Evolutionary conservation across 2,797 vertebrate species (phyloP).

Genomic region (Sternotherus odoratus): DNA sequence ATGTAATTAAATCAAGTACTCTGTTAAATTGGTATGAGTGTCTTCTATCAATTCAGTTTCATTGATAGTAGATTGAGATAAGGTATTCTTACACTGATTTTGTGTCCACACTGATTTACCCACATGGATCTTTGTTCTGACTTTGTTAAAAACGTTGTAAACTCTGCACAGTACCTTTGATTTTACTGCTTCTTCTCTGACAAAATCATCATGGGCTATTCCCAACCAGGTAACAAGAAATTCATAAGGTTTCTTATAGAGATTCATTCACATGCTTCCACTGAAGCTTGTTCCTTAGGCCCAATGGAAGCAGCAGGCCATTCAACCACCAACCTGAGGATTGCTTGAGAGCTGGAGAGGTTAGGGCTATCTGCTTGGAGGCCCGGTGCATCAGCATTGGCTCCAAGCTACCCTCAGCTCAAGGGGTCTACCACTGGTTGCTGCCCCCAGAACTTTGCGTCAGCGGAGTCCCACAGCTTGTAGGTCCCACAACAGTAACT

Average conservation of each 20-base stretch:
- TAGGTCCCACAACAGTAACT: background rate
- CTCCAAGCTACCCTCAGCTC: background rate
- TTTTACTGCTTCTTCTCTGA: conserved; percentile 7
- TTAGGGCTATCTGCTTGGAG: background rate
- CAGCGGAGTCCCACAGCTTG: background rate
- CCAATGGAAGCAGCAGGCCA: background rate
- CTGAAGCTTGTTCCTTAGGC: background rate
- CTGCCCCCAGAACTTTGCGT: background rate
- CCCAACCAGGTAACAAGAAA: background rate
- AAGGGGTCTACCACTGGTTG: background rate
- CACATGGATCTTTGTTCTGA: conserved; percentile 2
- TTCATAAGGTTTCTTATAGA: background rate
- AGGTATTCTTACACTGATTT: background rate
- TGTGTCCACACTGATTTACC: background rate
- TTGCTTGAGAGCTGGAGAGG: background rate
- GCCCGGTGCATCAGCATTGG: background rate
- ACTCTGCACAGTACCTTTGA: conserved; percentile 8
- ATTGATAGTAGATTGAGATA: background rate
- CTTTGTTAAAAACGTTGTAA: conserved; percentile 12
- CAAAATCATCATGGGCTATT: background rate
- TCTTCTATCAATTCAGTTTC: background rate
- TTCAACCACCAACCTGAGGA: background rate
- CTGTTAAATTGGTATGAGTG: background rate
- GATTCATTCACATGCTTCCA: background rate
- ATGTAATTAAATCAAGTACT: background rate